Evolutionary conservation across 2,113 vertebrate species (phyloP), one percentile per base, ranked within the genome.

Genomic region (Thermophis baileyi): DNA sequence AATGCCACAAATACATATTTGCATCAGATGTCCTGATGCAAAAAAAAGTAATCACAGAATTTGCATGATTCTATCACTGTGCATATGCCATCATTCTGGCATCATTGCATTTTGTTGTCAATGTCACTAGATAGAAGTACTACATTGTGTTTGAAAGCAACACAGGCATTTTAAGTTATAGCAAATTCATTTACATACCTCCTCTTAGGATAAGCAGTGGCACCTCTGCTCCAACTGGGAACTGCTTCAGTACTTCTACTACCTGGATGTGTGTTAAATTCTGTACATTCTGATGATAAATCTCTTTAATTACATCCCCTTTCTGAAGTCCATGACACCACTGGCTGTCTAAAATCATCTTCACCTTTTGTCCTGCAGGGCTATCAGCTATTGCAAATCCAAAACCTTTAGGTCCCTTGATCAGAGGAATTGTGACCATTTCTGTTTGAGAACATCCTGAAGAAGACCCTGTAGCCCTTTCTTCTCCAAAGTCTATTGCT

Each of bases 331-430:
- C 99, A 14, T 98, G 98, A 96, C 99, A 99, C 99, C 99, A 99
- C 97, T 99, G 99, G 22, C 98, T 99, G 44, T 99, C 99, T 97
- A 99, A 96, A 97, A 99, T 99, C 99, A 99, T 99, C 97, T 99
- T 99, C 94, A 99, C 99, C 96, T 99, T 99, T 94, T 99, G 99
- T 22, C 99, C 99, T 20, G 98, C 97, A 2, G 99, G 98, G 93
- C 99, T 99, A 95, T 99, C 99, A 0, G 99, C 99, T 50, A 99
- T 99, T 91, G 99, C 99, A 90, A 99, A 99, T 55, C 99, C 99
- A 55, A 99, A 99, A 7, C 99, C 99, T 74, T 99, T 99, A 0
- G 99, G 99, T 10, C 99, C 99, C 96, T 99, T 99, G n/a, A 99
- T 89, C 91, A 99, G 95, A 24, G 99, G 98, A 92, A 99, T 97